Conservation (phyloP, 2,888 invertebrate species). For the Limnephilus lunatus region DNA sequence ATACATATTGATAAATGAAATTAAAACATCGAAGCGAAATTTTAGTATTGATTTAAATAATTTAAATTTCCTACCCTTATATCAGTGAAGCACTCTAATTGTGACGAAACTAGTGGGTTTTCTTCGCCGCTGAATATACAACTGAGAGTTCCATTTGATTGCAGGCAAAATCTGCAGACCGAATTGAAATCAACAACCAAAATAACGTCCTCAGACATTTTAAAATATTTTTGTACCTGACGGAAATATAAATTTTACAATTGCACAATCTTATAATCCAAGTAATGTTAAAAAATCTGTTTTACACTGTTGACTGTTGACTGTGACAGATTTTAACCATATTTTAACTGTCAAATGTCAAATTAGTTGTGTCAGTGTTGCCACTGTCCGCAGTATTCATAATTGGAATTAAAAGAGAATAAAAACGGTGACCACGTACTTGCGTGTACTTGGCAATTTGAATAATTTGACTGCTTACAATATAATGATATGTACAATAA, state of each 20-base stretch:
- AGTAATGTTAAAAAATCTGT: not conserved
- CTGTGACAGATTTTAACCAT: too few relatives aligned
- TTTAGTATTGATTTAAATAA: not conserved
- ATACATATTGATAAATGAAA: not conserved
- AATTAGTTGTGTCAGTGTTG: too few relatives aligned
- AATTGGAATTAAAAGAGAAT: too few relatives aligned
- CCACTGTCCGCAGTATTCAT: too few relatives aligned
- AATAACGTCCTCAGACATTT: constrained; percentile 59
- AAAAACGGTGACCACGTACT: too few relatives aligned
- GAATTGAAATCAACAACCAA: constrained; percentile 62
- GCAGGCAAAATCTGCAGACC: constrained; percentile 64
- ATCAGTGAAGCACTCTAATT: constrained; percentile 56
- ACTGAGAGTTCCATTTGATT: constrained; percentile 59
- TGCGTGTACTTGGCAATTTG: too few relatives aligned
- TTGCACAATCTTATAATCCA: not conserved
- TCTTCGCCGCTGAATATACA: constrained; percentile 55
- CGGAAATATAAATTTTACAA: not conserved
- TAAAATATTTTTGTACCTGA: not conserved
- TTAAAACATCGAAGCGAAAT: not conserved
- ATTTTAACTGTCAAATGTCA: too few relatives aligned
- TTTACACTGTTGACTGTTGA: too few relatives aligned
- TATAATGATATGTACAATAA: too few relatives aligned
- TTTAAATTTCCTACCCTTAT: constrained; percentile 52
- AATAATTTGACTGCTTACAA: too few relatives aligned
- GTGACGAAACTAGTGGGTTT: constrained; percentile 46